Base-by-base conservation (phyloP, 2,113 vertebrate genomes). In the Neotoma lepida region DNA sequence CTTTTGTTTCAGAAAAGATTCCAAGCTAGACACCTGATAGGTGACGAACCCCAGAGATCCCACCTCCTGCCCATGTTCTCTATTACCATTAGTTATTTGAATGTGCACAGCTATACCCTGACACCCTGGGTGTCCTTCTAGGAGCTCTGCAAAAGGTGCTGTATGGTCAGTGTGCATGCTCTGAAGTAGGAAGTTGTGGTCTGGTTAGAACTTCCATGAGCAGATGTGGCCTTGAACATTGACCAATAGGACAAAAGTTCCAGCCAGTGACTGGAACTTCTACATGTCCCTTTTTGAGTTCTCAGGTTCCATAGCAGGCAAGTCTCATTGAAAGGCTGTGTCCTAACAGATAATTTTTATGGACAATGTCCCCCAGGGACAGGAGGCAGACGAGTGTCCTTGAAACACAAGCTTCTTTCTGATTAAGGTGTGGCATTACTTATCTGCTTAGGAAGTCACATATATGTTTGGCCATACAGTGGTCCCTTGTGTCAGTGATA, bases 141-240 rank as follows among this genome's bases (percentile, higher is more conserved):
- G 26, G n/a, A 6, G 24, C 39, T 8, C 0, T 4, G 30, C 4
- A 28, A 14, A 13, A 30, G 6, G 9, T 7, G 13, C 20, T 20
- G 9, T 28, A 5, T 3, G 4, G 14, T 33, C 58, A 64, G 28
- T n/a, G 22, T 28, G 30, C 22, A 4, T 39, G 58, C 44, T 51
- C 63, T 9, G 9, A 20, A 18, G 46, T 44, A n/a, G 76, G 14
- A 20, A n/a, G 18, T 6, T 33, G 33, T 41, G 0, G 8, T 2
- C 22, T 76, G 7, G 7, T 6, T 1, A 49, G 49, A 49, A 49
- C 49, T 49, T 49, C 49, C 8, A 9, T 49, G 54, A 30, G 1
- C 68, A 35, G 77, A n/a, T 8, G 2, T 0, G 1, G 9, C 54
- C 41, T 30, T n/a, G 44, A 51, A 30, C n/a, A 44, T 13, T 46